phyloP scores from a whole-genome alignment of 1,140 invertebrate genomes.

The Paramacrobiotus metropolitanus region DNA sequence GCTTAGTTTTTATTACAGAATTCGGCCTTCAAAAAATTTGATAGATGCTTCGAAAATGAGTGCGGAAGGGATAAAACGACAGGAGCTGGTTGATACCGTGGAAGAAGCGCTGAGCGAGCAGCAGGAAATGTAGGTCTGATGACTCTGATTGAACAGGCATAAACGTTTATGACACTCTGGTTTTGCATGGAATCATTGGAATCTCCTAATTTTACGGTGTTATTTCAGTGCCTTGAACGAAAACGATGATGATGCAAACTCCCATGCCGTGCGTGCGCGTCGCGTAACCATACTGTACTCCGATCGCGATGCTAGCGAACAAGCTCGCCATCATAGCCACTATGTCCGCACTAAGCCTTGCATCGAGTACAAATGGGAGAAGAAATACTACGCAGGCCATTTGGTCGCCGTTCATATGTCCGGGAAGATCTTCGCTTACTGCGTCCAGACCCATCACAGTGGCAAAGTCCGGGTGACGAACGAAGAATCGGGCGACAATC shows the following conservation, averaged over 20 bases:
- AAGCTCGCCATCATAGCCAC: neutral
- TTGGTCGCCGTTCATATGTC: neutral
- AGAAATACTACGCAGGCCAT: neutral
- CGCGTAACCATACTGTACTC: neutral
- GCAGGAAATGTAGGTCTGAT: neutral
- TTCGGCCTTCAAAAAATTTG: too few species aligned
- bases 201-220: too few species aligned
- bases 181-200: too few species aligned
- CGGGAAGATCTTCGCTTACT: neutral
- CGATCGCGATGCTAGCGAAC: neutral
- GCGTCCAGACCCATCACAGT: neutral
- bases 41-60: too few species aligned
- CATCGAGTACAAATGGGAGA: neutral
- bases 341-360: slow-evolving; percentile 2
- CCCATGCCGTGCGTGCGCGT: neutral
- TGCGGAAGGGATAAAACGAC: neutral
- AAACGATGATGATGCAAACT: neutral
- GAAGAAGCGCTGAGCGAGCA: neutral
- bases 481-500: neutral
- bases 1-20: too few species aligned
- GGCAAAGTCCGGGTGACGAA: neutral
- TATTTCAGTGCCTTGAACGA: too few species aligned
- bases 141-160: too few species aligned
- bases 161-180: too few species aligned
- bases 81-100: neutral